Evolutionary conservation across 35 echinoderm and acorn worm genomes (phyloP), one percentile per base, ranked within the genome.

Genomic region (Strongylocentrotus purpuratus): DNA sequence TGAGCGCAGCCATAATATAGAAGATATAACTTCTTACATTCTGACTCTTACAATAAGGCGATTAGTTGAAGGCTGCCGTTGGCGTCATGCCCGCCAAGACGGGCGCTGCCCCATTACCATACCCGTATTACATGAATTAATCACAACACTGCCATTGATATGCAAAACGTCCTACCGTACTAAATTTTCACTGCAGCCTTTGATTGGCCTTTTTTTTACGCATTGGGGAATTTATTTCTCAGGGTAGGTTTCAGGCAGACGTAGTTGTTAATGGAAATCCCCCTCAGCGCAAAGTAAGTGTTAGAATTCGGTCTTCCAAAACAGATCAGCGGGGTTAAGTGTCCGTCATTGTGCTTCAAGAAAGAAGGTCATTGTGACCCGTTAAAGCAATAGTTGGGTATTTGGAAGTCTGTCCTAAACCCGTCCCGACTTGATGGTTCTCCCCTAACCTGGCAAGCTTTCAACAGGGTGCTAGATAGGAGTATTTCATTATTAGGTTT

Each of bases 21-120:
- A n/a, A 1, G 95, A 96, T 86, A 90, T 2, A 48, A n/a, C n/a
- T n/a, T n/a, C n/a, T n/a, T n/a, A n/a, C n/a, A 96, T 41, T 28
- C 22, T 7, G 35, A 20, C 33, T 94, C 94, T 96, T 70, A 12
- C 88, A 0, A 93, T 96, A 22, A 46, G 47, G 0, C 91, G 92
- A 13, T 47, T 92, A 32, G 85, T 94, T 9, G 95, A 87, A 86
- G 95, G 92, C 3, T 47, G 33, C 11, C 60, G 47, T 4, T 33
- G 93, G 0, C 33, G 17, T 4, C 32, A 71, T 59, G 46, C 95
- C 9, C 33, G n/a, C 4, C 46, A 48, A 33, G 95, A 95, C 15
- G 46, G 3, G 4, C 48, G 95, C 2, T 47, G 91, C 32, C 95
- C 95, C 2, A 85, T 96, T 86, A 78, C 89, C 1, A 32, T 86